Percentiles rank a stretch among this genome's conserved stretches.
Evolutionary conservation across 2,113 vertebrate species (phyloP).

Genomic region (Cyprinodon brontotheroides): DNA sequence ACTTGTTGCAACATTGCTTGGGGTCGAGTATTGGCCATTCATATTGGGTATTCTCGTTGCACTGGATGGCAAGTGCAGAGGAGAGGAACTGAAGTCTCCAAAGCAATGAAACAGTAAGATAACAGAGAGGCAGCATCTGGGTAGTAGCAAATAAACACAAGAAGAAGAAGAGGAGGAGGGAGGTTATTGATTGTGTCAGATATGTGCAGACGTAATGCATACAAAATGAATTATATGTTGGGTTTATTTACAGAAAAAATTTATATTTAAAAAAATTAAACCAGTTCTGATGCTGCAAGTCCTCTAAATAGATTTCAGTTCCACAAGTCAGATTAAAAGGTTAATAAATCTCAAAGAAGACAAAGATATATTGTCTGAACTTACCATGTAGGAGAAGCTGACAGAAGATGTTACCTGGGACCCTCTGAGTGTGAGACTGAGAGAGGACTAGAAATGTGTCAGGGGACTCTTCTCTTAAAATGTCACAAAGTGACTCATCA

Average conservation of each 20-base stretch:
- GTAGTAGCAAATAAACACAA: background rate
- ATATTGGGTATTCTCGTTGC: slow-evolving; percentile 35
- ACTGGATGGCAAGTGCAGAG: background rate
- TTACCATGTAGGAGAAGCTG: slow-evolving; percentile 46
- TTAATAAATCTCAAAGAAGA: background rate
- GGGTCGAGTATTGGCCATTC: rapidly evolving
- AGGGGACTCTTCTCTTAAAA: slow-evolving; percentile 47
- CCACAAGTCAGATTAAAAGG: background rate
- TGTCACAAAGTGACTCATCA: slow-evolving; percentile 52
- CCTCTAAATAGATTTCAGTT: background rate
- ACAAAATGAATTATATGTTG: background rate
- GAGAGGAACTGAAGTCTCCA: slow-evolving; percentile 6
- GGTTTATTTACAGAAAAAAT: background rate
- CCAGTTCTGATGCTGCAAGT: background rate
- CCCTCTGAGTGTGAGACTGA: slow-evolving; percentile 66
- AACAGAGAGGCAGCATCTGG: slow-evolving; percentile 46
- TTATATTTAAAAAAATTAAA: background rate
- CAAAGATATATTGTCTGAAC: slow-evolving; percentile 23
- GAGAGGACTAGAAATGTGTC: slow-evolving; percentile 35
- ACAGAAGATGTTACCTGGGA: slow-evolving; percentile 40
- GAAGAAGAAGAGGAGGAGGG: background rate
- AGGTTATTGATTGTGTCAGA: background rate
- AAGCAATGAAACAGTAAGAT: slow-evolving; percentile 25
- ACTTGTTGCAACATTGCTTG: slow-evolving; percentile 44
- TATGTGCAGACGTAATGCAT: background rate